Percentiles rank a stretch among this genome's conserved stretches.
These are phyloP conservation scores for Leptopilina myrica DNA, from an alignment of 2,888 invertebrate genomes.

Conservation along the genomic window DNA sequence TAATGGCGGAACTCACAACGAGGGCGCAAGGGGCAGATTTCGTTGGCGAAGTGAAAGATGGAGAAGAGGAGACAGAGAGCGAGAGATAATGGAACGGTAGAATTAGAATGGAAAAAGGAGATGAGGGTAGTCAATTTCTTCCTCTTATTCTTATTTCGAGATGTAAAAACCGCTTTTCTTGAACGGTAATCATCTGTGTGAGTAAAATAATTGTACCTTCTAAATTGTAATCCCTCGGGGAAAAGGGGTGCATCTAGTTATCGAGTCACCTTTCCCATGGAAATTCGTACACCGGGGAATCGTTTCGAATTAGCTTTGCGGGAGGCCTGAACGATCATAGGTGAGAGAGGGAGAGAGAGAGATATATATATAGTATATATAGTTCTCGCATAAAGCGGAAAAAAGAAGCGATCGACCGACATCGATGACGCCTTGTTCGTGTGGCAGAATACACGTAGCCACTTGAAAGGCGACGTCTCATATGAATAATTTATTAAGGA, in stretches of 20 bases:
- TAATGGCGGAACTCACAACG: constrained; percentile 48
- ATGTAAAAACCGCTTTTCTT: constrained; percentile 10
- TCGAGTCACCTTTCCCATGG: constrained; percentile 26
- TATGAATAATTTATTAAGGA: constrained; percentile 65
- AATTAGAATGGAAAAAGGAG: constrained; percentile 27
- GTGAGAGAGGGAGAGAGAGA: neutral
- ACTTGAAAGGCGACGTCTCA: constrained; percentile 42
- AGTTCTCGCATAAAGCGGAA: neutral
- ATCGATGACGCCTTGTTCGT: constrained; percentile 33
- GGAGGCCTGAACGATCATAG: constrained; percentile 43
- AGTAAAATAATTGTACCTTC: constrained; percentile 21
- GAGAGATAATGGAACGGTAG: constrained; percentile 2
- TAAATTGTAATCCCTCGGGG: constrained; percentile 28
- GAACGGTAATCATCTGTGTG: constrained; percentile 14
- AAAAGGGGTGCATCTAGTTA: constrained; percentile 34
- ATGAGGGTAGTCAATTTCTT: constrained; percentile 14
- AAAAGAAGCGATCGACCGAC: constrained; percentile 40
- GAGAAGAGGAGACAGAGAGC: neutral
- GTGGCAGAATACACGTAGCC: constrained; percentile 37
- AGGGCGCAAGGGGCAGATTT: constrained; percentile 30
- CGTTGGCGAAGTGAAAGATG: constrained; percentile 23
- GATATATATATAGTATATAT: too few relatives aligned
- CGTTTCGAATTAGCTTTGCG: constrained; percentile 29
- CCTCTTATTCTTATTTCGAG: constrained; percentile 1
- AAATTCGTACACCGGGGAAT: constrained; percentile 37